phyloP scores from a whole-genome alignment of 2,888 invertebrate genomes.

The Drosophila falleni region DNA sequence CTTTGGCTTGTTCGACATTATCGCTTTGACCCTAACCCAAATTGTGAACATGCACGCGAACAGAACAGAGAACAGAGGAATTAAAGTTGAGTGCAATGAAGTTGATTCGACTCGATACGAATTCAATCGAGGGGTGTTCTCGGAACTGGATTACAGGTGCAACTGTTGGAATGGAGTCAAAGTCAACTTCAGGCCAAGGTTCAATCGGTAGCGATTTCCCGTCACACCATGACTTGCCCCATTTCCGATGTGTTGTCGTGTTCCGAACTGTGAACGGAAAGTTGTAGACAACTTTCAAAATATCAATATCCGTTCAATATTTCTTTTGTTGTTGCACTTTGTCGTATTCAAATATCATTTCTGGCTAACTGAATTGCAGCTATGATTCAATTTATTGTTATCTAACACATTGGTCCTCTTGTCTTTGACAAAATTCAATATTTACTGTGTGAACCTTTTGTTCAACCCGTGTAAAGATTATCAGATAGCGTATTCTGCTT shows the following conservation, averaged over 20 bases:
- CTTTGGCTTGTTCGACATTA: slow-evolving; percentile 73
- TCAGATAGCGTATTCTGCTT: slow-evolving; percentile 8
- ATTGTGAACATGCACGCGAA: slow-evolving; percentile 83
- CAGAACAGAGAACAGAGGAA: slow-evolving; percentile 35
- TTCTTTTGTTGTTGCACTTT: slow-evolving; percentile 4
- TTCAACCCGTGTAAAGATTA: slow-evolving; percentile 34
- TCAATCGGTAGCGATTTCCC: slow-evolving; percentile 42
- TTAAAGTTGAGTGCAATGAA: slow-evolving; percentile 1
- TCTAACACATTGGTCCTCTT: background rate
- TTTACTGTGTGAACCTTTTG: slow-evolving; percentile 20
- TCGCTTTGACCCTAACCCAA: slow-evolving; percentile 84
- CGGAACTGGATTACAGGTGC: slow-evolving; percentile 42
- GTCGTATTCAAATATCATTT: slow-evolving; percentile 18
- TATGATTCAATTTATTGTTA: slow-evolving; percentile 11
- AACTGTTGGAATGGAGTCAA: slow-evolving; percentile 62
- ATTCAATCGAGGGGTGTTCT: background rate
- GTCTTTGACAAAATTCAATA: slow-evolving; percentile 26
- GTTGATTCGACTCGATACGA: background rate
- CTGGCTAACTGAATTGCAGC: slow-evolving; percentile 5
- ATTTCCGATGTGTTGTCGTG: slow-evolving; percentile 51
- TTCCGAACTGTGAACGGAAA: slow-evolving; percentile 41
- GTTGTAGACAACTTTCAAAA: slow-evolving; percentile 58
- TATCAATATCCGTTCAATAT: slow-evolving; percentile 59
- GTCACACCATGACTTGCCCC: slow-evolving; percentile 12
- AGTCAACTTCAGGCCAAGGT: slow-evolving; percentile 66